A percentile compares a stretch with the other conserved stretches of the same genome.
Conservation (phyloP, 37 sponge, comb jelly and placozoan genomes). For the Ephydatia muelleri region DNA sequence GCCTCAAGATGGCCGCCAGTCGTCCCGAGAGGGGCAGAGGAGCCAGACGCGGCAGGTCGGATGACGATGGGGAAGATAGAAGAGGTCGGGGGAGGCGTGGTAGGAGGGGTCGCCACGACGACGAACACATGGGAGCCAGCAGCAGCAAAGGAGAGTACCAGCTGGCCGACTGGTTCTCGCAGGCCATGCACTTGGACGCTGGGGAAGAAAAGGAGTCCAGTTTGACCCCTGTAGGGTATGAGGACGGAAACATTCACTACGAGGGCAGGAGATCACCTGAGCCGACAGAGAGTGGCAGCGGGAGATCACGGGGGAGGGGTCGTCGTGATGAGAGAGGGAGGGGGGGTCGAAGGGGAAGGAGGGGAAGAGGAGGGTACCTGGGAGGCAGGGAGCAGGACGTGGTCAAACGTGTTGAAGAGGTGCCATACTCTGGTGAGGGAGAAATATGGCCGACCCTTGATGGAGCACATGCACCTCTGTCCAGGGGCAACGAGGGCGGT, state of each 20-base stretch:
- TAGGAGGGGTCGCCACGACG: background rate
- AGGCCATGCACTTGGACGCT: background rate
- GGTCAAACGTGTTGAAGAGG: background rate
- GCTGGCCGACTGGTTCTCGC: background rate
- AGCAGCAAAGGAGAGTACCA: background rate
- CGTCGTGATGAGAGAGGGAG: conserved; percentile 3
- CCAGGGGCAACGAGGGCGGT: background rate
- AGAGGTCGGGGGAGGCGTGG: conserved; percentile 15
- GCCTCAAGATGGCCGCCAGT: background rate
- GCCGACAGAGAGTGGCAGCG: background rate
- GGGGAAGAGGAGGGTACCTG: conserved; percentile 6
- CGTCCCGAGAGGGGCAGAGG: background rate
- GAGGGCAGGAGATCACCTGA: background rate
- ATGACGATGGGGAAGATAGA: background rate
- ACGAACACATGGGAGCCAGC: background rate
- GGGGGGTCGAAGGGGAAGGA: background rate
- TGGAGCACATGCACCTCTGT: background rate
- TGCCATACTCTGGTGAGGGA: background rate
- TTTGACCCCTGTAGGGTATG: background rate
- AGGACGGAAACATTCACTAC: background rate
- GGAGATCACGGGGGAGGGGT: conserved; percentile 26
- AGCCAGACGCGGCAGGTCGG: too few relatives aligned
- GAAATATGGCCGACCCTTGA: background rate
- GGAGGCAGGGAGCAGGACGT: background rate
- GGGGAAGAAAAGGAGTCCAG: background rate